Evolutionary conservation across 2,113 vertebrate genomes (phyloP), one percentile per base, ranked within the genome.

Genomic region (Gnathonemus longibarbis): DNA sequence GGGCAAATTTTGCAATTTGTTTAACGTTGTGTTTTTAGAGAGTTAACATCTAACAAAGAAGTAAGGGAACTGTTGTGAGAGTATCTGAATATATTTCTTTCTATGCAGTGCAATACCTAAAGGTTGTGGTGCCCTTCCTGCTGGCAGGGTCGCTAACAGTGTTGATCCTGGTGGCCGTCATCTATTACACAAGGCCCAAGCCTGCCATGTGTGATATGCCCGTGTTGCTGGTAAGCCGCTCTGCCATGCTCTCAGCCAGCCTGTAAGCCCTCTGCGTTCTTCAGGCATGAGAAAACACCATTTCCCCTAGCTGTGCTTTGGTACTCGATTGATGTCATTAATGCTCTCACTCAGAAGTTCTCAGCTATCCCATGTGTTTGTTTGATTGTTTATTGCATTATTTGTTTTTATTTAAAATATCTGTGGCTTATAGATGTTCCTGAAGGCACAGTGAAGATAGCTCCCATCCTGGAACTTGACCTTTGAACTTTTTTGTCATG

Each of bases 171-270:
- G 2, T 45, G n/a, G 17, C 58, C 10, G 13, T 48, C 15, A 87
- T 45, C 50, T 84, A 24, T 45, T 62, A 91, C 31, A 45, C 86
- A 2, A 89, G 21, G 58, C 31, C 49, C 84, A 88, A 1, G 45
- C 58, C 8, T 17, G 88, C 45, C 0, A n/a, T 39, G 3, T 21
- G 24, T 46, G 0, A 3, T 42, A 48, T 84, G 58, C 93, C 92
- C 5, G 17, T 27, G 19, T 5, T 53, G 5, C 90, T 93, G 93
- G 93, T 94, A 92, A 31, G 91, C 89, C 56, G 6, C 31, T 15
- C 1, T 42, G 19, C 13, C 45, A 45, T 15, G 17, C 39, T n/a
- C 56, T 45, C 39, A 45, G 19, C 17, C 3, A 17, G 50, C 31
- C 49, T 27, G 48, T 35, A 6, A 31, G 10, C 27, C 11, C 2